A percentile compares a stretch with the other conserved stretches of the same genome.
Evolutionary conservation across 2,113 vertebrate genomes (phyloP).

Genomic region (Melanerpes formicivorus): DNA sequence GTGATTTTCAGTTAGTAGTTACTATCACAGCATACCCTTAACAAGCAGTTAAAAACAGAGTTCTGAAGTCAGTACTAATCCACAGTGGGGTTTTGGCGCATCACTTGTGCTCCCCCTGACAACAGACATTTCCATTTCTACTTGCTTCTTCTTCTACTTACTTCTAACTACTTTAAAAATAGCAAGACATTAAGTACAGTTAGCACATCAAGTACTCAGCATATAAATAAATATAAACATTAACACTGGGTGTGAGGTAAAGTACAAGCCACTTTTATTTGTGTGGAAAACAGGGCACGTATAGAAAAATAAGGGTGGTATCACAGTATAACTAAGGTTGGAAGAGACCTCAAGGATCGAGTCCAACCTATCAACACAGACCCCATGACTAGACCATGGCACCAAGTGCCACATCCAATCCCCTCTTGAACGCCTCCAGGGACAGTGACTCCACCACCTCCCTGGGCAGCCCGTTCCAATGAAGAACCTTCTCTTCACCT

Average conservation of each 20-base stretch:
- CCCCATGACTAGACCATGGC: too few species aligned
- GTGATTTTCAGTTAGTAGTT: neutral
- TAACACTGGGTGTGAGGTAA: neutral
- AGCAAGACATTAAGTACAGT: neutral
- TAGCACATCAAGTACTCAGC: neutral
- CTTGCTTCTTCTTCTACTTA: neutral
- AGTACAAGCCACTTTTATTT: neutral
- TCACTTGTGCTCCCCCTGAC: neutral
- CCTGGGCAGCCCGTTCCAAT: too few species aligned
- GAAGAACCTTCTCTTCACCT: too few species aligned
- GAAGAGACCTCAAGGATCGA: too few species aligned
- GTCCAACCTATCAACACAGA: too few species aligned
- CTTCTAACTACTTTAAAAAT: neutral
- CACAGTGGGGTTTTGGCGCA: fast-evolving
- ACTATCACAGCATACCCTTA: neutral
- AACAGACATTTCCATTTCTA: neutral
- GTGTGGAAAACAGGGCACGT: neutral
- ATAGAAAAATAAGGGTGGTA: neutral
- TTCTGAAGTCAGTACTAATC: neutral
- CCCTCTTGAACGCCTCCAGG: too few species aligned
- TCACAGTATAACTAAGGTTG: too few species aligned
- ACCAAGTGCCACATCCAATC: too few species aligned
- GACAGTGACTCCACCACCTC: too few species aligned
- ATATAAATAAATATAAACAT: neutral
- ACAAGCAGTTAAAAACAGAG: neutral